Evolutionary conservation across 2,797 vertebrate genomes (phyloP), one percentile per base, ranked within the genome.

Genomic region (Okamejei kenojei): DNA sequence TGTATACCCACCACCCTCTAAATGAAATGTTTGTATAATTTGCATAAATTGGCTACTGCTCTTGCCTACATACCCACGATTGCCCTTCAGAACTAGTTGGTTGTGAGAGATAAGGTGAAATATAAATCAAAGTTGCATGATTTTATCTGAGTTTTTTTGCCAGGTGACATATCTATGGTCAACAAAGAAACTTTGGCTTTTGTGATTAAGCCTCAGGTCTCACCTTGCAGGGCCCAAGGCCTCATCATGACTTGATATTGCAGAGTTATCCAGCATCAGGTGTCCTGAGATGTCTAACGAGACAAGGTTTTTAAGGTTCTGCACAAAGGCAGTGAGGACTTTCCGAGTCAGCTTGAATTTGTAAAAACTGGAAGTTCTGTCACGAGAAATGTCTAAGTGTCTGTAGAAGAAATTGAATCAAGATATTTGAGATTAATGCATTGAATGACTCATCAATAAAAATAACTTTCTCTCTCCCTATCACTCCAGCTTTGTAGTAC

Each of bases 211-310:
- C 15, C 58, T 86, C 74, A 32, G 58, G 23, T 76, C 95, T 93
- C 93, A 99, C 99, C 99, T 99, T 26, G 97, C 97, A 93, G 97
- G 97, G 5, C 98, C 98, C 93, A 97, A 96, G 8, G 98, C 98
- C 94, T 99, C 98, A 26, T 99, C 98, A 93, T 97, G 96, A 94
- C 96, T 97, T 1, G 98, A 96, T 93, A 98, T 96, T 6, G 98
- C 98, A 95, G 98, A 99, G 96, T 98, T 99, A 95, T 99, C 98
- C 94, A 98, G 96, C 97, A 99, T 98, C 93, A 97, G 96, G 95
- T 99, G 98, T 29, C 99, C 99, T 0, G 98, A 99, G 95, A 99
- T 98, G 95, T 99, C 99, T 93, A 99, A 96, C 0, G 98, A 99
- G 38, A 97, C 97, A 94, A 99, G 96, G 94, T 97, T 97, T 93